Conservation (phyloP, 92 coral and sea anemone genomes). For the Epizoanthus ramosus region DNA sequence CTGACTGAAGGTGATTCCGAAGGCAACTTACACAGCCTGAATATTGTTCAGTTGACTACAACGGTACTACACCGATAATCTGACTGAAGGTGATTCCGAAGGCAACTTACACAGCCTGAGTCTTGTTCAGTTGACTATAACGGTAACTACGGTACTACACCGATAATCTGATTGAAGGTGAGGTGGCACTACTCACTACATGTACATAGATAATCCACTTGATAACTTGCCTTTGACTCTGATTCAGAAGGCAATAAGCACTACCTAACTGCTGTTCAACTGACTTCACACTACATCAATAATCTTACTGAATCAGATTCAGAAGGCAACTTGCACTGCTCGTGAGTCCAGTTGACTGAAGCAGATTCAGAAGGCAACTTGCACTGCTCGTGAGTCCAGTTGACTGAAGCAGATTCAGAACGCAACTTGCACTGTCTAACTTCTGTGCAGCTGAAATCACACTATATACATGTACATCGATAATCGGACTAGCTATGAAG, state of each 20-base stretch:
- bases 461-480: slow-evolving; percentile 9
- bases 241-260: slow-evolving; percentile 10
- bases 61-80: slow-evolving; percentile 5
- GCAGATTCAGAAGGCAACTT: no score
- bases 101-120: slow-evolving; percentile 15
- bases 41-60: neutral
- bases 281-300: slow-evolving; percentile 10
- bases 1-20: neutral
- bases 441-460: neutral
- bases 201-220: slow-evolving; percentile 12
- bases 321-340: slow-evolving; percentile 17
- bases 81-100: slow-evolving; percentile 36
- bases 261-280: slow-evolving; percentile 13
- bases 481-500: neutral
- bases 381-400: neutral
- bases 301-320: slow-evolving; percentile 19
- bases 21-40: slow-evolving; percentile 15
- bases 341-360: no score
- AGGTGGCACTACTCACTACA: neutral
- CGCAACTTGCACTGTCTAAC: neutral
- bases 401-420: no score
- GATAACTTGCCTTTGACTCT: neutral
- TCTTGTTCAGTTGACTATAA: slow-evolving; percentile 10
- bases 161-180: no score
- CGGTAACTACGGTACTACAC: neutral